These are phyloP conservation scores for Pseudorectes ferrugineus DNA, from an alignment of 2,113 vertebrate genomes.

Conservation along the genomic window DNA sequence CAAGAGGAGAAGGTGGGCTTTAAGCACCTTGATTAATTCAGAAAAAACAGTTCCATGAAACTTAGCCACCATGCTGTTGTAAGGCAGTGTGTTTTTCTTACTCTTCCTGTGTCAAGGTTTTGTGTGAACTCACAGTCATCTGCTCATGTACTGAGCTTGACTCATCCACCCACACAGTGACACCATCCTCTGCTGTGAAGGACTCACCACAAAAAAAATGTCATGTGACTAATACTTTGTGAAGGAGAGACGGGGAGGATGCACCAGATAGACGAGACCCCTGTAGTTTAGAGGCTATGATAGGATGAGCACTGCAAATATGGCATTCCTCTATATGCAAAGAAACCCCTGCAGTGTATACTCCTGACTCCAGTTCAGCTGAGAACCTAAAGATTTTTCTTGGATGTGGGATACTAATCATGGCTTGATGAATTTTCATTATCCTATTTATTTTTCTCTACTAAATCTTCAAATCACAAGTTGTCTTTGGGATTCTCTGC, in stretches of 20 bases:
- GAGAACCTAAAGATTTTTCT: not conserved
- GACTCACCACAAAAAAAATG: not conserved
- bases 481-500: not conserved
- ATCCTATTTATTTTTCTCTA: not conserved
- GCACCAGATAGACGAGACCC: not conserved
- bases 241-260: not conserved
- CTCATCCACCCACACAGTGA: not conserved
- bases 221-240: not conserved
- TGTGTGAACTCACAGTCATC: not conserved
- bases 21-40: not conserved
- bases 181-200: not conserved
- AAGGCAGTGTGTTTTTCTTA: not conserved
- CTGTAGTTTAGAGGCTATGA: not conserved
- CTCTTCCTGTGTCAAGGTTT: not conserved
- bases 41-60: not conserved
- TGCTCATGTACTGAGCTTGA: not conserved
- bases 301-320: not conserved
- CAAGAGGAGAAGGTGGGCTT: not conserved
- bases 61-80: not conserved
- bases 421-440: not conserved
- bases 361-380: not conserved
- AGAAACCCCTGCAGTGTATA: rapidly evolving
- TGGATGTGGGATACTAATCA: not conserved
- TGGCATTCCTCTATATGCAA: not conserved
- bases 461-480: not conserved